Conservation (phyloP, 2,888 invertebrate genomes). For the Noctuana brunneofusca region DNA sequence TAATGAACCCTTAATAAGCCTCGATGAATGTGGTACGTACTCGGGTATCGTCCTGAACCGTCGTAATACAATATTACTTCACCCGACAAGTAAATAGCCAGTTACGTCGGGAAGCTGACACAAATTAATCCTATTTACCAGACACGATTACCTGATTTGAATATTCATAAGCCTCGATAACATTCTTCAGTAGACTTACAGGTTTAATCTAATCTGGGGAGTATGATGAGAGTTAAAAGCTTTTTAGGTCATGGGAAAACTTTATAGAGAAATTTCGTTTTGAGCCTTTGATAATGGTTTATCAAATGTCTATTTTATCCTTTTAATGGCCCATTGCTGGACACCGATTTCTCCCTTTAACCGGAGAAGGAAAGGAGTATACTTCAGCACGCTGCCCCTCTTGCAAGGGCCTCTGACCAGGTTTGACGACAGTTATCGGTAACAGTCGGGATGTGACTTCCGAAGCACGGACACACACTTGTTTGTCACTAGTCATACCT, state of each 20-base stretch:
- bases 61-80: constrained; percentile 32
- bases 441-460: no score
- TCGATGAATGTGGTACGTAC: constrained; percentile 8
- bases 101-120: constrained; percentile 43
- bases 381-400: no score
- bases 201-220: constrained; percentile 37
- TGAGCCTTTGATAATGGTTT: neutral
- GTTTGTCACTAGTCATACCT: no score
- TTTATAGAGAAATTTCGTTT: neutral
- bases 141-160: constrained; percentile 47
- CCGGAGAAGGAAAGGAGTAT: no score
- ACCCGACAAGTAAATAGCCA: constrained; percentile 36
- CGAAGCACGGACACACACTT: no score
- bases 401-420: no score
- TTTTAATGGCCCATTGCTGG: no score
- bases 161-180: constrained; percentile 51
- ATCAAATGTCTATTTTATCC: no score
- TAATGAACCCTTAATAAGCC: constrained; percentile 7
- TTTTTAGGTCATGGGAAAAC: neutral
- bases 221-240: neutral
- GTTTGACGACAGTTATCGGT: no score
- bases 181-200: constrained; percentile 44
- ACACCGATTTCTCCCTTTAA: no score
- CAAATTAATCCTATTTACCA: constrained; percentile 51
- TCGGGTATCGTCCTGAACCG: constrained; percentile 14